Evolutionary conservation across 2,888 invertebrate species (phyloP).

Genomic region (Venustoraphidia nigricollis): DNA sequence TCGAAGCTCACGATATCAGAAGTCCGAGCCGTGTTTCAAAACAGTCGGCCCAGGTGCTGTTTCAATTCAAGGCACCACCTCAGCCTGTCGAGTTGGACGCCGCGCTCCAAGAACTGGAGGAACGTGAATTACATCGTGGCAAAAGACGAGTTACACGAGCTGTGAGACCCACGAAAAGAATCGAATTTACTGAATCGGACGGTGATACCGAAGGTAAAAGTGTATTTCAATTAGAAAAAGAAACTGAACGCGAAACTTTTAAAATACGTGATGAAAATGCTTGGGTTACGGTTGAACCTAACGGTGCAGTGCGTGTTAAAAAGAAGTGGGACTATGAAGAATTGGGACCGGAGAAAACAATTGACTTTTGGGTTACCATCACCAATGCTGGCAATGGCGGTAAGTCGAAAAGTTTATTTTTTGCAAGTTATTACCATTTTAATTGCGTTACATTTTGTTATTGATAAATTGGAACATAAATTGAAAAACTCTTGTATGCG

Average conservation of each 20-base stretch:
- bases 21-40: slow-evolving; percentile 54
- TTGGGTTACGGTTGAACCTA: slow-evolving; percentile 85
- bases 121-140: slow-evolving; percentile 39
- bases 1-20: slow-evolving; percentile 72
- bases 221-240: slow-evolving; percentile 81
- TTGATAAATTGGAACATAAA: no score
- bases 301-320: slow-evolving; percentile 83
- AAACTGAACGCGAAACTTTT: slow-evolving; percentile 82
- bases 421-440: no score
- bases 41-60: slow-evolving; percentile 56
- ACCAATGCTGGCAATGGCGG: slow-evolving; percentile 80
- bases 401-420: slow-evolving; percentile 30
- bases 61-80: slow-evolving; percentile 51
- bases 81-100: slow-evolving; percentile 39
- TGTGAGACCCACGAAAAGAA: slow-evolving; percentile 86
- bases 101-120: slow-evolving; percentile 28
- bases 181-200: slow-evolving; percentile 82
- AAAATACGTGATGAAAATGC: slow-evolving; percentile 87
- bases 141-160: slow-evolving; percentile 75
- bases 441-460: no score
- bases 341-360: slow-evolving; percentile 83
- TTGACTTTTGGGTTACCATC: slow-evolving; percentile 92
- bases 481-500: no score
- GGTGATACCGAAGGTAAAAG: slow-evolving; percentile 77
- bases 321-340: slow-evolving; percentile 97